Evolutionary conservation across 2,797 vertebrate genomes (phyloP).

Genomic region (Muraenolepis orangiensis): DNA sequence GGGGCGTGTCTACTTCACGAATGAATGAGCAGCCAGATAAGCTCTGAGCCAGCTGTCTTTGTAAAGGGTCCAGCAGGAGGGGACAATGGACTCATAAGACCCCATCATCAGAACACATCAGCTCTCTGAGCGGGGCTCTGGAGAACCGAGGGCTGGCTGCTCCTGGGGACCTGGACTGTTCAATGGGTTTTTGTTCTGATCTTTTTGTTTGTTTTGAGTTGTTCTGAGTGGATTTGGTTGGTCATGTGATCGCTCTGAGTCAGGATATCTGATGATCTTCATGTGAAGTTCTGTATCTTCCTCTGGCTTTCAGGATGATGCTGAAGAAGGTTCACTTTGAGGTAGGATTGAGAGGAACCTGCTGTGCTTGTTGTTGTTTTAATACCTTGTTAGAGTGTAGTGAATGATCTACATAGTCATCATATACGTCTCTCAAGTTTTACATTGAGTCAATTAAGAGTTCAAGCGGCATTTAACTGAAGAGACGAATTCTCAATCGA

Average conservation of each 20-base stretch:
- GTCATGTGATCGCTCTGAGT: neutral
- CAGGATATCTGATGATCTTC: slow-evolving; percentile 9
- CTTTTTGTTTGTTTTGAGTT: neutral
- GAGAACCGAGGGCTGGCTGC: neutral
- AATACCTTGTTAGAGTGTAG: neutral
- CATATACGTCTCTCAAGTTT: neutral
- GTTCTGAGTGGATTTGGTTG: neutral
- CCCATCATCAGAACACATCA: slow-evolving; percentile 51
- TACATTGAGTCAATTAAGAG: too few species aligned
- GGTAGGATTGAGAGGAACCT: slow-evolving; percentile 49
- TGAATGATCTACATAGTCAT: neutral
- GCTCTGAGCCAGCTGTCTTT: slow-evolving; percentile 45
- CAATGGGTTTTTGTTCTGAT: neutral
- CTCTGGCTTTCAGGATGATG: slow-evolving; percentile 52
- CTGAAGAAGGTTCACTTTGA: slow-evolving; percentile 76
- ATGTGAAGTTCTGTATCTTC: slow-evolving; percentile 2
- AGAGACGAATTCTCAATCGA: too few species aligned
- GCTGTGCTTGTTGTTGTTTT: neutral
- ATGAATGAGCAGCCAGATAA: slow-evolving; percentile 74
- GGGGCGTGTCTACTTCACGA: slow-evolving; percentile 63
- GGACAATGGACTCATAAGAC: slow-evolving; percentile 38
- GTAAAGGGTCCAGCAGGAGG: slow-evolving; percentile 59
- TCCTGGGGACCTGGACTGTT: slow-evolving; percentile 30
- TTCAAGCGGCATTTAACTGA: too few species aligned
- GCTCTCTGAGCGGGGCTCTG: slow-evolving; percentile 9